Base-by-base conservation (phyloP, 2,888 invertebrate species). In the Leuctra nigra region DNA sequence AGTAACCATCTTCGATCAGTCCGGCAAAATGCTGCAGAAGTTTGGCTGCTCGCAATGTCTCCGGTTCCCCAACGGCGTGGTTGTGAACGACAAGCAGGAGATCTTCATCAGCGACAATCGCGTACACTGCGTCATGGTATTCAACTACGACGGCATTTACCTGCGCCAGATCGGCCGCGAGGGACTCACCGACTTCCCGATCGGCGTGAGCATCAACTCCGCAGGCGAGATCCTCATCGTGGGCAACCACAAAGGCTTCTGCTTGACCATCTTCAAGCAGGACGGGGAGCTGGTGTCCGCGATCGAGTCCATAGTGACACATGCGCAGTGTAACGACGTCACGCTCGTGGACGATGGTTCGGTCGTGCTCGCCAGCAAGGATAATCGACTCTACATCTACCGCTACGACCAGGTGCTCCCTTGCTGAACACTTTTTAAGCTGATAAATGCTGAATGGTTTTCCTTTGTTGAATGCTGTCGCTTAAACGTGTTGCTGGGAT, bases 241-340 rank as follows among this genome's bases (percentile, higher is more conserved):
- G 53, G 99, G 99, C 78, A 99, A 99, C 78, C 99, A 99, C 76
- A 99, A 99, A 80, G 99, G 99, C 76, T 99, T 99, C 79, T 99
- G 99, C 74, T 77, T 99, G 74, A 98, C 98, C 68, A 95, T 98
- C 74, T 99, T 99, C 79, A 93, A 92, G 41, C 91, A 98, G 76
- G 97, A 98, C 69, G 98, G 98, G 14, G 91, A 92, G 70, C 78
- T 99, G 69, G 92, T 99, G 55, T 96, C 94, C 35, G 98, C 98
- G n/a, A 78, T 98, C 61, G 99, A 99, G 75, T 95, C 94, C 69
- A 98, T 98, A 76, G 97, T 99, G 62, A 99, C 99, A 76, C 99
- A 99, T 73, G 98, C 99, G 55, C 99, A 99, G 75, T 99, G 99
- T 77, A 99, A 98, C 75, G 99, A 99, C 72, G 98, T 99, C 58